phyloP scores from a whole-genome alignment of 64 coral and sea anemone genomes.

The Trachythela sp. region DNA sequence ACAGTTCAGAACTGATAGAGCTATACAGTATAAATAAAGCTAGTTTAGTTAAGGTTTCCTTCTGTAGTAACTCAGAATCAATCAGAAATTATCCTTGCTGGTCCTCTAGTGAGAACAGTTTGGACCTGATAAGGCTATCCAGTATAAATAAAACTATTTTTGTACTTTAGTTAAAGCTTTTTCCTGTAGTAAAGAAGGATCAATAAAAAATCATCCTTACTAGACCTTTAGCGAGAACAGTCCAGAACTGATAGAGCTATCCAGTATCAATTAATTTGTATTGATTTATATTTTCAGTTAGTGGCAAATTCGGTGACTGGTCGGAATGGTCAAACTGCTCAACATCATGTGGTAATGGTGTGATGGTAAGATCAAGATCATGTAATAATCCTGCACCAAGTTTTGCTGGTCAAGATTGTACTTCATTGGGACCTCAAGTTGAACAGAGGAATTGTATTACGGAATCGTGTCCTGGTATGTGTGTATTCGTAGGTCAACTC shows the following conservation, averaged over 20 bases:
- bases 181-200: too few relatives aligned
- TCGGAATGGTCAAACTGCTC: neutral
- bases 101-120: too few relatives aligned
- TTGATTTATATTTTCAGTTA: neutral
- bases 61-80: too few relatives aligned
- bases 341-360: neutral
- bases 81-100: too few relatives aligned
- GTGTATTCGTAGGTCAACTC: neutral
- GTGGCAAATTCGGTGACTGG: neutral
- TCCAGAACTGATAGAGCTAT: too few relatives aligned
- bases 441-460: neutral
- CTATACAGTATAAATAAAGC: too few relatives aligned
- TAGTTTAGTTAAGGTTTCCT: neutral
- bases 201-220: too few relatives aligned
- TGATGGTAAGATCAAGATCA: neutral
- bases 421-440: neutral
- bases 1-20: too few relatives aligned
- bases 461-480: neutral
- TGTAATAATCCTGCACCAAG: conserved; percentile 6
- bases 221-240: too few relatives aligned
- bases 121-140: too few relatives aligned
- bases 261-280: neutral
- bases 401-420: neutral
- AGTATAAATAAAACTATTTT: too few relatives aligned
- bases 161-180: too few relatives aligned